Base-by-base conservation (phyloP, 35 echinoderm and acorn worm species). In the Amphiura filiformis region DNA sequence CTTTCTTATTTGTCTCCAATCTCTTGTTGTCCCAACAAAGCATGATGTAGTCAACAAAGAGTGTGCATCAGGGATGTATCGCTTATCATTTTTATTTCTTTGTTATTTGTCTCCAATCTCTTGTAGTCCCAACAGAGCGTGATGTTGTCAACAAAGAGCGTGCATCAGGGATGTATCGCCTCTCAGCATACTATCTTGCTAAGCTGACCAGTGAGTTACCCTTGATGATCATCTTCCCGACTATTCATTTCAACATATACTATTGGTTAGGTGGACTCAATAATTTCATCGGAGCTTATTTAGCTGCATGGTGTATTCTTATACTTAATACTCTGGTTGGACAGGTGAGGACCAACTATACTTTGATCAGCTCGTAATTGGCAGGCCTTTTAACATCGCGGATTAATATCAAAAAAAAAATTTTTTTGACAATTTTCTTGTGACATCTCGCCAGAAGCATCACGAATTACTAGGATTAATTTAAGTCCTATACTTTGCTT, bases 151-250 rank as follows among this genome's bases (percentile, higher is more conserved):
- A 75, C 83, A 96, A 96, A 37, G 94, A 92, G 65, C 65, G 90
- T 0, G 44, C 91, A 36, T 79, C 94, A 0, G 94, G 94, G 28
- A 79, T 83, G 9, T 96, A 92, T 57, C 76, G 94, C 12, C 86
- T 96, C 0, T 96, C 94, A 13, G 82, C 90, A 35, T 96, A 96
- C 44, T 96, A 93, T 42, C 52, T 96, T 35, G 87, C 94, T 26
- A 96, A 96, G 90, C 84, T 93, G 77, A 86, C 84, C 20, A 90
- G 90, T 34, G 94, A 90, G 36, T 64, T 96, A 83, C 75, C 91
- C 87, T 70, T 96, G 39, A 78, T 86, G 18, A 65, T 92, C 40
- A 70, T 87, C 14, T 85, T 96, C 82, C 82, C 94, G 26, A 80
- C 84, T 17, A 80, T 96, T 20, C 85, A 86, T 41, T 88, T 86